Percentiles rank a stretch among this genome's conserved stretches.
phyloP scores from a whole-genome alignment of 2,888 invertebrate genomes.

The Kuschelorhynchus macadamiae region DNA sequence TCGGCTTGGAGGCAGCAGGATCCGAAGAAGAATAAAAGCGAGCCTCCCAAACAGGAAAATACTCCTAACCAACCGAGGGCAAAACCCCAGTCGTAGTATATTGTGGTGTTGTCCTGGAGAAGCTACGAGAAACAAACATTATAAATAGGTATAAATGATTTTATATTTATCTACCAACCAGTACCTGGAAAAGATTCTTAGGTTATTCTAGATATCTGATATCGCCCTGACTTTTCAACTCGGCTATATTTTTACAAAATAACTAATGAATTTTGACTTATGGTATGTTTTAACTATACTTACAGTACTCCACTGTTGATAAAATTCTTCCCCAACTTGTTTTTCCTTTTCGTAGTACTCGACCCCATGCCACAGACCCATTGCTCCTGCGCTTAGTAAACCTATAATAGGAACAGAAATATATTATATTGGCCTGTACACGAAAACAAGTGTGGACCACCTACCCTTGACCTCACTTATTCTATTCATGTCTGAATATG shows the following conservation, averaged over 20 bases:
- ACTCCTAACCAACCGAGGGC: conserved; percentile 88
- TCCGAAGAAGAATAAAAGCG: conserved; percentile 84
- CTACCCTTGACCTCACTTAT: no score
- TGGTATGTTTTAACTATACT: no score
- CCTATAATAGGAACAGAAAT: conserved; percentile 74
- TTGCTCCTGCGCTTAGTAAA: conserved; percentile 90
- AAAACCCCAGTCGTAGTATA: conserved; percentile 90
- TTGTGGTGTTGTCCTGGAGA: conserved; percentile 79
- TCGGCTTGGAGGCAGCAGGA: conserved; percentile 85
- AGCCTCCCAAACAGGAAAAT: conserved; percentile 80
- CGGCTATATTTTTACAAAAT: no score
- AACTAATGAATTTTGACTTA: no score
- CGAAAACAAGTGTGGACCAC: no score
- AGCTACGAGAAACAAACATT: conserved; percentile 69
- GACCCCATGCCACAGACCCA: conserved; percentile 97
- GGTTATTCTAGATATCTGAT: no score
- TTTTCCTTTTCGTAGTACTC: conserved; percentile 97
- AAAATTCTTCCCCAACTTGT: conserved; percentile 92
- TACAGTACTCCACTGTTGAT: conserved; percentile 93
- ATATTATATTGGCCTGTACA: no score
- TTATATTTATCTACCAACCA: no score
- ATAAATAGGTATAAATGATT: no score
- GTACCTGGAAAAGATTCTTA: no score
- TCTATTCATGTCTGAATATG: no score
- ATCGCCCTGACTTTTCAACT: no score